Evolutionary conservation across 2,797 vertebrate species (phyloP), one percentile per base, ranked within the genome.

Genomic region (Mycteria americana): DNA sequence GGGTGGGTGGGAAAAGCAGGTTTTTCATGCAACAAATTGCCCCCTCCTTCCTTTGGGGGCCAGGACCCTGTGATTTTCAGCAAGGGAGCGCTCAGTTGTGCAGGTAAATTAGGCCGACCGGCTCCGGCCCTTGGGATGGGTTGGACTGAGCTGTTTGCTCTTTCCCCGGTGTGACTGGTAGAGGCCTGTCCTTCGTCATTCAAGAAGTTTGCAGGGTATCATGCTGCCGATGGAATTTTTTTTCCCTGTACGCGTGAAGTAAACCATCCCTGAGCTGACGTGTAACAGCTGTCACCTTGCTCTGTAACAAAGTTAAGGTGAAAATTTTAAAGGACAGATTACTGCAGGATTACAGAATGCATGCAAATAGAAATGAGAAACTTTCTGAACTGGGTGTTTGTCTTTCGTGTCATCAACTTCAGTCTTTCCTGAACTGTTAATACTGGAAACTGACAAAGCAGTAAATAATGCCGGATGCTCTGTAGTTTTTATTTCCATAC

Each of bases 391-490:
- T 84, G 62, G 7, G 4, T 45, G 74, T 90, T 86, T 70, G 46
- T 43, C 43, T 82, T 88, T 50, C 0, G 0, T 60, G 21, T 85
- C 0, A 0, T 69, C 79, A 56, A 8, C 27, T 16, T 91, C 57
- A 72, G 41, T 69, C 41, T 56, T 84, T 60, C 0, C 0, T 75
- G 85, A 87, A 41, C 75, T 69, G 51, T 62, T 94, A 91, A 79
- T 68, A 76, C 16, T 76, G 67, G 67, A 73, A 93, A 79, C 83
- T 79, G 53, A 43, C 14, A 64, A 19, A 8, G 5, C 48, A 31
- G 41, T 65, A 53, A 75, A 80, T 89, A 76, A 60, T 45, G 33
- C 18, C 3, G 1, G 15, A 24, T 85, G 9, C 37, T 87, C 46
- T 5, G 8, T 25, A 43, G 11, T 35, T 92, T 84, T 91, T 50